phyloP scores from a whole-genome alignment of 1,140 invertebrate species.

The Drosophila tropicalis region DNA sequence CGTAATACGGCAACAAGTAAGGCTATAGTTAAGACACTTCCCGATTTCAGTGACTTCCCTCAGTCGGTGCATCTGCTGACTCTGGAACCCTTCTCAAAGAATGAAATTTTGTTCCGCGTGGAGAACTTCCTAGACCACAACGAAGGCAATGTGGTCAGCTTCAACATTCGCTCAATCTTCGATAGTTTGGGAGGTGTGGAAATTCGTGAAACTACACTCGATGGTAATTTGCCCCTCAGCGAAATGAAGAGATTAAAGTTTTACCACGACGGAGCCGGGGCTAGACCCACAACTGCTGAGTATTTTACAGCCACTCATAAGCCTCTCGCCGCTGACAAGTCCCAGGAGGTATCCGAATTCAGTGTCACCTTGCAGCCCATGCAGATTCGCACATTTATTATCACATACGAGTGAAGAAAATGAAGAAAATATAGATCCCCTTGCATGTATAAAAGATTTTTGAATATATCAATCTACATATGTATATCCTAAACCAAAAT shows the following conservation, averaged over 20 bases:
- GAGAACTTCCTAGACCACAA: conserved; percentile 93
- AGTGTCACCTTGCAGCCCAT: conserved; percentile 65
- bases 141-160: conserved; percentile 86
- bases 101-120: conserved; percentile 89
- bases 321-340: conserved; percentile 23
- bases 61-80: conserved; percentile 93
- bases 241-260: conserved; percentile 70
- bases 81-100: conserved; percentile 91
- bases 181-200: conserved; percentile 42
- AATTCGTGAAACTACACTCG: conserved; percentile 71
- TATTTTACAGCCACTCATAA: conserved; percentile 32
- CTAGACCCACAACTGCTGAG: conserved; percentile 10
- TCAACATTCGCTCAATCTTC: conserved; percentile 61
- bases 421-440: background rate
- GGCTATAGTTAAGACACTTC: conserved; percentile 27
- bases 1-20: conserved; percentile 66
- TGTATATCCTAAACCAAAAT: background rate
- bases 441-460: too few relatives aligned
- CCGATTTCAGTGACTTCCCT: conserved; percentile 83
- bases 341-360: conserved; percentile 56
- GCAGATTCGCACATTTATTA: conserved; percentile 76
- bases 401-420: conserved; percentile 18
- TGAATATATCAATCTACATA: background rate
- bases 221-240: conserved; percentile 60
- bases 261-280: conserved; percentile 44